Evolutionary conservation across 2,888 invertebrate genomes (phyloP), one percentile per base, ranked within the genome.

Genomic region (Cosmia pyralina): DNA sequence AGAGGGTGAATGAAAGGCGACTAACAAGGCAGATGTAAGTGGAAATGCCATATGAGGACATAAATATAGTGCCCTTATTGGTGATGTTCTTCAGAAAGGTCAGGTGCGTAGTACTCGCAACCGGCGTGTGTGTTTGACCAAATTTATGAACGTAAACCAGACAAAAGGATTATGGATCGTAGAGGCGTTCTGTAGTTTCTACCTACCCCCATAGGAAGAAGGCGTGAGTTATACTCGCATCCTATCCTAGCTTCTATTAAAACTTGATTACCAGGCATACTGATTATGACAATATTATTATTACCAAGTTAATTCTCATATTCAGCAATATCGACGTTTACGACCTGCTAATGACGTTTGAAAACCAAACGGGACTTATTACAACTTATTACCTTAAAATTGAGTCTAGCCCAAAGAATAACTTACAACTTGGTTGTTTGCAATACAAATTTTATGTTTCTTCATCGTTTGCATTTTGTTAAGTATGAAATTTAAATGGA

Each of bases 381-480:
- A 67, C 22, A 78, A 52, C 58, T 13, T 57, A 55, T 41, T 72
- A 48, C 28, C 44, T 59, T 65, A 46, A 72, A 77, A 59, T 70
- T 69, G 46, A 60, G 65, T 72, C 19, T n/a, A 41, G 69, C 64
- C 22, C 28, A 63, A 69, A 79, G 67, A 70, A 77, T 55, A 62
- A 69, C 66, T 34, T 22, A 53, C 53, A 53, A 59, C 58, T n/a
- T 59, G 46, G 41, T 72, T 78, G 63, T 82, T 82, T 53, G 63
- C 57, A 67, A 73, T 69, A 80, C 55, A 69, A 72, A 77, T 64
- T 69, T 79, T 70, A 73, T 83, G 73, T 78, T 63, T 38, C 73
- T 60, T 70, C 69, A 69, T 70, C 15, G 78, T 81, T 82, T 78
- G 73, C 80, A 82, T 80, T 77, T 80, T 72, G 69, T 73, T 64